phyloP scores from a whole-genome alignment of 2,797 vertebrate species.

The Setipinna tenuifilis region DNA sequence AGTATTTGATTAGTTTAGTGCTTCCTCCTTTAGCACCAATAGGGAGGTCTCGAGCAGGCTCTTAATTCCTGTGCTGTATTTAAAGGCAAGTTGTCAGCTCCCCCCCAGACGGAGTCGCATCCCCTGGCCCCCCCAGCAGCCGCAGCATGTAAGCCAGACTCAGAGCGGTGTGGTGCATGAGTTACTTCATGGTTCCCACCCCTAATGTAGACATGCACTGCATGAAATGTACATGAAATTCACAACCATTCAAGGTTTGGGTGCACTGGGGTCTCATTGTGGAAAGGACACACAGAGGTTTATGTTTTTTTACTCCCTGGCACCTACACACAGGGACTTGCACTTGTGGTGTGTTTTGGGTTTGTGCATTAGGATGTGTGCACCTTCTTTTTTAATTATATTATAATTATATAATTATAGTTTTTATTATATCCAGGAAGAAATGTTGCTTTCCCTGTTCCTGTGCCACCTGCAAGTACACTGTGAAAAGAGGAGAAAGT shows the following conservation, averaged over 20 bases:
- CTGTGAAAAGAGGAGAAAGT: too few species aligned
- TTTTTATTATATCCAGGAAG: too few species aligned
- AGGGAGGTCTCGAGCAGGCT: background rate
- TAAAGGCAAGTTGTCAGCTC: background rate
- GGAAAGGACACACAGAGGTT: background rate
- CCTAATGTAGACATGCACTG: too few species aligned
- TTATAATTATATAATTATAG: background rate
- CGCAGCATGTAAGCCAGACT: background rate
- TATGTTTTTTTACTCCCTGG: background rate
- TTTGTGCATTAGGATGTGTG: background rate
- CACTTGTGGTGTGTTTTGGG: background rate
- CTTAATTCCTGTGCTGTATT: background rate
- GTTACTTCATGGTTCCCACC: too few species aligned
- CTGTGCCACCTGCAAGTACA: too few species aligned
- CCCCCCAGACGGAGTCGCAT: background rate
- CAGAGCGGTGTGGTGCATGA: too few species aligned
- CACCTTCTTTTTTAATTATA: too few species aligned
- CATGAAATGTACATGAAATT: too few species aligned
- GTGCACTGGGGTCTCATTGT: background rate
- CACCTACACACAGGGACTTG: background rate
- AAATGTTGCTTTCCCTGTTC: too few species aligned
- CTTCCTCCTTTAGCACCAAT: background rate
- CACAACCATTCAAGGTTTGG: too few species aligned
- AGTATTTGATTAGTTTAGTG: too few species aligned
- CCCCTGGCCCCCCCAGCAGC: background rate